Percentiles rank a stretch among this genome's conserved stretches.
Evolutionary conservation across 2,888 invertebrate species (phyloP).

Genomic region (Andrena trimmerana): DNA sequence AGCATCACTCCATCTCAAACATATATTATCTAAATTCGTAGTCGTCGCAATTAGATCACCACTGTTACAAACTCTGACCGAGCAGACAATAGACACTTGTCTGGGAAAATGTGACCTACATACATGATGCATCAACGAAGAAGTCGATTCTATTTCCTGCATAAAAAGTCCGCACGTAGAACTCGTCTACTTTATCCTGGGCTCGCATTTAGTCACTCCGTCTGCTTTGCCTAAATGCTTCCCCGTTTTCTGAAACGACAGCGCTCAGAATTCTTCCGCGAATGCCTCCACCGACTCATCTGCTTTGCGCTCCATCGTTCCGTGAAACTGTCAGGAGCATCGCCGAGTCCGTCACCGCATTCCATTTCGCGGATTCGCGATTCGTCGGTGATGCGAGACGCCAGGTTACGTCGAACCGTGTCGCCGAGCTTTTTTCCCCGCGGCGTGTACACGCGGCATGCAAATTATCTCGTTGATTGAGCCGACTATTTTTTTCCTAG

Average conservation of each 20-base stretch:
- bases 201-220: constrained; percentile 1
- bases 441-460: constrained; percentile 51
- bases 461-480: constrained; percentile 70
- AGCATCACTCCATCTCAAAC: not conserved
- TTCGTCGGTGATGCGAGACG: constrained; percentile 28
- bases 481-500: constrained; percentile 38
- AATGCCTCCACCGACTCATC: constrained; percentile 2
- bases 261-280: constrained; percentile 1
- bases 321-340: constrained; percentile 18
- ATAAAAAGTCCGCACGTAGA: not conserved
- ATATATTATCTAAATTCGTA: constrained; percentile 20
- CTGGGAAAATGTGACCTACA: constrained; percentile 15
- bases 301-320: constrained; percentile 21
- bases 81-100: not conserved
- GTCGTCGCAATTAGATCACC: constrained; percentile 10
- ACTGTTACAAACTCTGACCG: constrained; percentile 12
- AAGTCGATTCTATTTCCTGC: constrained; percentile 17
- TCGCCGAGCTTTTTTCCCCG: constrained; percentile 18
- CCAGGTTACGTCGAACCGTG: constrained; percentile 35
- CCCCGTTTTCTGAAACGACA: not conserved
- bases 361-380: constrained; percentile 16
- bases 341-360: constrained; percentile 40
- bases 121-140: not conserved
- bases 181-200: not conserved
- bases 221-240: not conserved